Conservation (phyloP, 2,797 vertebrate species). For the Morelia viridis region DNA sequence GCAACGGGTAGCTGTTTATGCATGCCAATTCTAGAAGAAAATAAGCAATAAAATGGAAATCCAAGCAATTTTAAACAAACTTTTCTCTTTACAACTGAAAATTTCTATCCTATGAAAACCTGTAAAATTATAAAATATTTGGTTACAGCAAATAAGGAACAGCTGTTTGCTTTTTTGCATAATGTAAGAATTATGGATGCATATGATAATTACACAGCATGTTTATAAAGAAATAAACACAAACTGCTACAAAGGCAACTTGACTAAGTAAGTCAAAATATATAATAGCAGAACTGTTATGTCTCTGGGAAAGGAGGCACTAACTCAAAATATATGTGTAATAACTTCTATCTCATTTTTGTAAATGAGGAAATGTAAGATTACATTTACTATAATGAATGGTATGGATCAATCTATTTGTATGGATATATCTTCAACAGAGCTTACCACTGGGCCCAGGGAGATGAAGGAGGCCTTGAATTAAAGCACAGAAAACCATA, state of each 20-base stretch:
- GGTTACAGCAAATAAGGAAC: conserved; percentile 1
- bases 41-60: neutral
- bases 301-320: neutral
- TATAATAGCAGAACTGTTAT: neutral
- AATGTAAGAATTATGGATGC: neutral
- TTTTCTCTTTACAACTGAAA: neutral
- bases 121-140: conserved; percentile 1
- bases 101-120: neutral
- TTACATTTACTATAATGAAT: neutral
- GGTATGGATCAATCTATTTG: neutral
- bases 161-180: conserved; percentile 13
- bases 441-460: no score
- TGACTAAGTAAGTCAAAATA: neutral
- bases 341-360: conserved; percentile 3
- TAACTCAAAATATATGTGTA: neutral
- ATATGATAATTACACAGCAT: neutral
- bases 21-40: neutral
- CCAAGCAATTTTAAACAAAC: neutral
- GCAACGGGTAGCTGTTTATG: neutral
- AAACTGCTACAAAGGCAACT: neutral
- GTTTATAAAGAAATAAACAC: conserved; percentile 7
- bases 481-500: neutral
- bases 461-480: neutral
- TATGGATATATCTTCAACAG: neutral
- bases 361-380: neutral